Base-by-base conservation (phyloP, 2,888 invertebrate genomes). In the Diaprepes abbreviatus region DNA sequence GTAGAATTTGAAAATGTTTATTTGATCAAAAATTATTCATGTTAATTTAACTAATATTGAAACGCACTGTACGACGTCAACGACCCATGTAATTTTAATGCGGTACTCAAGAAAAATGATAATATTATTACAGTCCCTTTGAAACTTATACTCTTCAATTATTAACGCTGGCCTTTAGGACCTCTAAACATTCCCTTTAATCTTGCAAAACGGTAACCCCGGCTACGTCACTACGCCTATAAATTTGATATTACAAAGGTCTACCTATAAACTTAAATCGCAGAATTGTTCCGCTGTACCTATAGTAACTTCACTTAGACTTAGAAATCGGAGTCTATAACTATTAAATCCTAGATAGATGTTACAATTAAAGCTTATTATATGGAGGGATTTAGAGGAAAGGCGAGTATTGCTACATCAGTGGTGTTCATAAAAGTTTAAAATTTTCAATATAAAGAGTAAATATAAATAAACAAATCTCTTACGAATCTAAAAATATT, bases 321-420 rank as follows among this genome's bases (percentile, higher is more conserved):
- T 31, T 54, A 19, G 54, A 33, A 54, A 54, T 54, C 33, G 38
- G 24, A 38, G 57, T 38, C 38, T 21, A 57, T 54, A 35, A 33
- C 36, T 57, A 57, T 57, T 57, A 57, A 57, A 57, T 38, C 21
- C 38, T 24, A 38, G 38, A 24, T 38, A 21, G 57, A 57, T 28
- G 19, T 57, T 28, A 16, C 38, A 57, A 57, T 57, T 57, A 57
- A 57, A 38, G 0, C 38, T 10, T 57, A 57, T 38, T 50, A 50
- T 50, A 12, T 50, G 3, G 28, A 50, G 48, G 28, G 48, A 12
- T 50, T 50, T 9, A 24, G 16, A 50, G 28, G 28, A 28, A 28
- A 50, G n/a, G 28, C 7, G 6, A 50, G 28, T 28, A 31, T 50
- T 50, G 14, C 28, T 5, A 7, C 7, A 28, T n/a, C 48, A 50